Evolutionary conservation across 2,888 invertebrate species (phyloP).

Genomic region (Cordilura impudica): DNA sequence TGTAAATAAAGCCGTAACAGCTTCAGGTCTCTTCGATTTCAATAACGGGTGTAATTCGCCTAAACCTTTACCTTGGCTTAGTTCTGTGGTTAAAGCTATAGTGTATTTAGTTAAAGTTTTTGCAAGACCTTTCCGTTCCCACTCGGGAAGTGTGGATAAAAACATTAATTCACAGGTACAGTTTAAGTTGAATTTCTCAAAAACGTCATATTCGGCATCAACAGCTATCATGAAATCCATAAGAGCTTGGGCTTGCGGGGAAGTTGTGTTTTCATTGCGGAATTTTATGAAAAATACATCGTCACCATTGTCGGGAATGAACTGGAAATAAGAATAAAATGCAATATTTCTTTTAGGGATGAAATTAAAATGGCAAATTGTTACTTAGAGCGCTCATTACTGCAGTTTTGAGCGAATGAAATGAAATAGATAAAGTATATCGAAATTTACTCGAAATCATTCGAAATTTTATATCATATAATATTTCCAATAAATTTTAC

Average conservation of each 20-base stretch:
- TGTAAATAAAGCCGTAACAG: slow-evolving; percentile 82
- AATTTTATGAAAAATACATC: slow-evolving; percentile 73
- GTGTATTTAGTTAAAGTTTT: slow-evolving; percentile 79
- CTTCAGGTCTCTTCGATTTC: slow-evolving; percentile 68
- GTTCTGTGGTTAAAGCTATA: slow-evolving; percentile 79
- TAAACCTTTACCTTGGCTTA: slow-evolving; percentile 79
- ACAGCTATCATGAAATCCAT: slow-evolving; percentile 83
- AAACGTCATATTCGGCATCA: slow-evolving; percentile 81
- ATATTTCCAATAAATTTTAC: too few relatives aligned
- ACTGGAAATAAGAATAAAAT: slow-evolving; percentile 62
- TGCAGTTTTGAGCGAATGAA: too few relatives aligned
- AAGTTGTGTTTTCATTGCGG: slow-evolving; percentile 78
- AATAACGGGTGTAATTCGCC: slow-evolving; percentile 68
- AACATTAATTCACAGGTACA: slow-evolving; percentile 85
- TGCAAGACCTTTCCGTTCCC: slow-evolving; percentile 80
- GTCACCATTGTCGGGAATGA: slow-evolving; percentile 67
- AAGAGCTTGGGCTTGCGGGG: slow-evolving; percentile 80
- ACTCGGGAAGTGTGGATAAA: slow-evolving; percentile 80
- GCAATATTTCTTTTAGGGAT: too few relatives aligned
- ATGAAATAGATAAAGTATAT: too few relatives aligned
- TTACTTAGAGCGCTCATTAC: too few relatives aligned
- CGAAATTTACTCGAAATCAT: too few relatives aligned
- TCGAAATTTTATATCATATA: too few relatives aligned
- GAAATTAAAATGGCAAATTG: too few relatives aligned
- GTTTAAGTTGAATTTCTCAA: slow-evolving; percentile 81